Base-by-base conservation (phyloP, 1,140 invertebrate genomes). In the Batillaria attramentaria region DNA sequence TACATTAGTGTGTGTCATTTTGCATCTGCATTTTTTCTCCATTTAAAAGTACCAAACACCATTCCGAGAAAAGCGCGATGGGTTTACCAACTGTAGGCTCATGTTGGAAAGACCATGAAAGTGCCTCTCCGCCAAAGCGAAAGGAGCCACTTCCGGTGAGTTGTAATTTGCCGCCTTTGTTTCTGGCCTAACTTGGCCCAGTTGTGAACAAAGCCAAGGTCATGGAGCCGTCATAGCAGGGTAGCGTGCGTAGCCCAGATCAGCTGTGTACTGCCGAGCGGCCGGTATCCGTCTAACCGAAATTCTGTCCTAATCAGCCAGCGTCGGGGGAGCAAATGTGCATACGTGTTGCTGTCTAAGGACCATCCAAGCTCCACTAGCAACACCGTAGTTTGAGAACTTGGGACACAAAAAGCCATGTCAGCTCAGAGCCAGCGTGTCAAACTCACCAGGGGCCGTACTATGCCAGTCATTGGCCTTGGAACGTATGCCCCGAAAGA, bases 401-500 rank as follows among this genome's bases (percentile, higher is more conserved):
- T 13, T 4, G 1, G 20, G n/a, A 72, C 1, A 6, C 5, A 39
- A 31, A 20, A 18, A 3, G 54, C 18, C 28, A 57, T 57, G 50
- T 62, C 57, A 28, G 73, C 24, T 3, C 6, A 2, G 31, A 42
- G 54, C 39, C 24, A 66, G 42, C 43, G 37, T 50, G 37, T 78
- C 8, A 66, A 75, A 75, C 72, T 81, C 37, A 8, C 60, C 24
- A 85, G 82, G 69, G 86, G 86, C 3, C 37, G 79, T 28, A 62
- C 46, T 4, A 85, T 87, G 73, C 83, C 86, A 33, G 80, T 81
- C 10, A 33, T 87, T 37, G 86, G 86, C 16, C 68, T 87, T n/a
- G 86, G 86, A 10, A 87, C 86, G 28, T 85, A 79, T 62, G 85
- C 84, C 8, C 84, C 85, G 18, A 82, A 81, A 79, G 79, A 83